Percentiles rank a stretch among this genome's conserved stretches.
Conservation (phyloP, 2,888 invertebrate species). For the Tenthredo mesomela region DNA sequence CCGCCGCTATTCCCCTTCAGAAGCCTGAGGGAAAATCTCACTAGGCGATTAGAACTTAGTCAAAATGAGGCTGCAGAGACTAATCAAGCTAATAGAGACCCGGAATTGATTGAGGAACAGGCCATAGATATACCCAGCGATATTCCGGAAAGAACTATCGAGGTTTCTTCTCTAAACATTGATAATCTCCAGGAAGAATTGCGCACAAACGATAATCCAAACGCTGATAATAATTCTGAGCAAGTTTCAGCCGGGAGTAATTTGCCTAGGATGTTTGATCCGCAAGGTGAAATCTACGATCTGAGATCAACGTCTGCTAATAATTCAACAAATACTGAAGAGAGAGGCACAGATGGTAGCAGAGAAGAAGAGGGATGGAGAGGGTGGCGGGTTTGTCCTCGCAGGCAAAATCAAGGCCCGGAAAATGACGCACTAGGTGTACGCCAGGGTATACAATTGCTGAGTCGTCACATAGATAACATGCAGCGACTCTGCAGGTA, state of each 20-base stretch:
- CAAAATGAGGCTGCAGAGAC: conserved; percentile 41
- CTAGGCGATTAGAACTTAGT: conserved; percentile 59
- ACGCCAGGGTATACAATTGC: conserved; percentile 69
- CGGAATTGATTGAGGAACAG: conserved; percentile 31
- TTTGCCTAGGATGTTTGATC: neutral
- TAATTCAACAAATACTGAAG: conserved; percentile 25
- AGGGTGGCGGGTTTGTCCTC: conserved; percentile 44
- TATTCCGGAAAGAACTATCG: conserved; percentile 32
- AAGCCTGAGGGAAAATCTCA: conserved; percentile 66
- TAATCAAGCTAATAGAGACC: neutral
- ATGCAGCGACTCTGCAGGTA: conserved; percentile 74
- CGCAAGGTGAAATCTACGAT: neutral
- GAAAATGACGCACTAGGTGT: conserved; percentile 61
- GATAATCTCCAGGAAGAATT: conserved; percentile 15
- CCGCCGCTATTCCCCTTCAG: conserved; percentile 70
- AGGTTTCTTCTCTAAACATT: conserved; percentile 22
- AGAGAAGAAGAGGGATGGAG: conserved; percentile 53
- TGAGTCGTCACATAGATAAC: conserved; percentile 73
- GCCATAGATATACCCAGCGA: neutral
- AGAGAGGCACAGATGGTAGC: neutral
- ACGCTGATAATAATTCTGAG: conserved; percentile 5
- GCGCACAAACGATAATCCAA: neutral
- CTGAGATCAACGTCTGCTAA: neutral
- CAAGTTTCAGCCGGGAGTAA: conserved; percentile 7
- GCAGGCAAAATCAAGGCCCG: conserved; percentile 4